These are phyloP conservation scores for Anoura caudifer DNA, from an alignment of 2,113 vertebrate species.

Conservation along the genomic window DNA sequence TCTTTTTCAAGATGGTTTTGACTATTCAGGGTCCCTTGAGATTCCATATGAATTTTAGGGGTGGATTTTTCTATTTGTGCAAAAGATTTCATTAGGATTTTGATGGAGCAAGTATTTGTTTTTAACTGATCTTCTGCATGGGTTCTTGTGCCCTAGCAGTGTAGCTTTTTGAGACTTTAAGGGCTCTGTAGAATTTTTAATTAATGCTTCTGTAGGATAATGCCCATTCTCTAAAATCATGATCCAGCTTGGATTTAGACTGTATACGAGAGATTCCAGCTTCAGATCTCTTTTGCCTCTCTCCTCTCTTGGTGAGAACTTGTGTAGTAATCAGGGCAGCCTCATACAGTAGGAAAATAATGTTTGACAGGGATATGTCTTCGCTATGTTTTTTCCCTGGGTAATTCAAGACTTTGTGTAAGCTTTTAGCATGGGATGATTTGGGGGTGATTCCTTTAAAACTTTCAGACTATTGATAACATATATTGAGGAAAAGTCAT, in stretches of 20 bases:
- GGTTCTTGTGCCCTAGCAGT: background rate
- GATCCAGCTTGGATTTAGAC: background rate
- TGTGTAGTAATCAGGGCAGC: background rate
- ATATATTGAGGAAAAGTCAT: slow-evolving; percentile 1
- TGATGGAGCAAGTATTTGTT: background rate
- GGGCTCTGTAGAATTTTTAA: background rate
- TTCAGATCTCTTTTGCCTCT: background rate
- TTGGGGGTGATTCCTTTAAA: slow-evolving; percentile 21
- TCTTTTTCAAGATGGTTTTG: background rate
- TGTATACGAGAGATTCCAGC: background rate
- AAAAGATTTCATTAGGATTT: background rate
- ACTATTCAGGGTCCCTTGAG: background rate
- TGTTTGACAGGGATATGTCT: background rate
- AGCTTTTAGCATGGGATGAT: background rate
- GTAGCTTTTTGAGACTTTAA: background rate
- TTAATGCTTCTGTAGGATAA: background rate
- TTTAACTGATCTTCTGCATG: background rate
- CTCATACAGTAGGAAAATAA: background rate
- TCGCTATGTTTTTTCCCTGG: background rate
- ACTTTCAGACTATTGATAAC: background rate
- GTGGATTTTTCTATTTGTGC: background rate
- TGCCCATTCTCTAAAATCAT: background rate
- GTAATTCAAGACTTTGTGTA: background rate
- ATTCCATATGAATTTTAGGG: slow-evolving; percentile 1
- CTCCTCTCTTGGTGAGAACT: background rate